Percentiles rank a stretch among this genome's conserved stretches.
phyloP scores from a whole-genome alignment of 1,140 invertebrate genomes.

The Listronotus bonariensis region DNA sequence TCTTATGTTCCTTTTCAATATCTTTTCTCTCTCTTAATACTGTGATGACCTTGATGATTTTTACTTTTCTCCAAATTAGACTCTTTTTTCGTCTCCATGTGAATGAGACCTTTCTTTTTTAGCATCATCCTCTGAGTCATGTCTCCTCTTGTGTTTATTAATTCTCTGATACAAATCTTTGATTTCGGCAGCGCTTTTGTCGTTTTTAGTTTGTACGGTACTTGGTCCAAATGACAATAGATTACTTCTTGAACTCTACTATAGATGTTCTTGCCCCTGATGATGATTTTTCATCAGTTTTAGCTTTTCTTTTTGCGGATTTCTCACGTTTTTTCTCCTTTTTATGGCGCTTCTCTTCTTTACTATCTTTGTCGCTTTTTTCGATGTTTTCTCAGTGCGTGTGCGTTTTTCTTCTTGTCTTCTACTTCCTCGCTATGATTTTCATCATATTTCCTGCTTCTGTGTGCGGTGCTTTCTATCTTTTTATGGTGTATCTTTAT shows the following conservation, averaged over 20 bases:
- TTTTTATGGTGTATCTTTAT: too few species aligned
- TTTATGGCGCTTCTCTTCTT: neutral
- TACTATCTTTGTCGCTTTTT: neutral
- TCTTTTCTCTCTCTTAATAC: too few species aligned
- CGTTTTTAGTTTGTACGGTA: conserved; percentile 18
- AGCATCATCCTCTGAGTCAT: neutral
- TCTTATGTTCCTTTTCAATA: too few species aligned
- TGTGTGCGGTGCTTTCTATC: neutral
- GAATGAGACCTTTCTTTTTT: neutral
- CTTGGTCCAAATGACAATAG: conserved; percentile 25
- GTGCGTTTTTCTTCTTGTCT: conserved; percentile 9
- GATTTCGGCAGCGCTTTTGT: conserved; percentile 13
- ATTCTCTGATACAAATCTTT: conserved; percentile 18
- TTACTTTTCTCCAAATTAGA: neutral
- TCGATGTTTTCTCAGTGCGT: neutral
- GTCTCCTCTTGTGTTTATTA: conserved; percentile 3
- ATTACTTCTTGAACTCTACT: conserved; percentile 28
- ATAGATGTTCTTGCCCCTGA: neutral
- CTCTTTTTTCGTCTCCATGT: neutral
- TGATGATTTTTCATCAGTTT: neutral
- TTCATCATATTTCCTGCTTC: neutral
- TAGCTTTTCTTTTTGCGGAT: neutral
- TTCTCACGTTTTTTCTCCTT: neutral
- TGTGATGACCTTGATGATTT: neutral
- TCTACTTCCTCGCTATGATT: neutral